Conservation (phyloP, 2,113 vertebrate genomes). For the Rana temporaria region DNA sequence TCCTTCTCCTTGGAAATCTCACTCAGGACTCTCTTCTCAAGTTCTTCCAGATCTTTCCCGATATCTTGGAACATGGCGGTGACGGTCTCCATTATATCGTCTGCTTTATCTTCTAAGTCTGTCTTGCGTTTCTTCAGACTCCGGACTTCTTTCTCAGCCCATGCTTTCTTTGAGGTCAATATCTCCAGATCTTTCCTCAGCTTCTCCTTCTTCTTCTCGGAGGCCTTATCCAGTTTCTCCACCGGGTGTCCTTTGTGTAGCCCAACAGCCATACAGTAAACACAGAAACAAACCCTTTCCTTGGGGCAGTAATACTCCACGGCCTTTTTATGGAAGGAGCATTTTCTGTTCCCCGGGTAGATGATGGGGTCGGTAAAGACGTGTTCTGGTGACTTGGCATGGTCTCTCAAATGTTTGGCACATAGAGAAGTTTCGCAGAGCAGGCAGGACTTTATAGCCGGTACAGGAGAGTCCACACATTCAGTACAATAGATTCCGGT, state of each 20-base stretch:
- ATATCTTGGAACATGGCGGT: not conserved
- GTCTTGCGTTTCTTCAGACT: not conserved
- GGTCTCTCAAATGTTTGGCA: not conserved
- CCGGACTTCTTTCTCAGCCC: not conserved
- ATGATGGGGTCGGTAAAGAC: not conserved
- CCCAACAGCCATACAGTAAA: not conserved
- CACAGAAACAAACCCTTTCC: not conserved
- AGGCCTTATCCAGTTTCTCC: not conserved
- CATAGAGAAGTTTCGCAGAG: conserved; percentile 19
- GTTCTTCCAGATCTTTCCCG: not conserved
- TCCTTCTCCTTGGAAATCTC: conserved; percentile 16
- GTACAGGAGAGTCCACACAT: not conserved
- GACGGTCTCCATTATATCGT: not conserved
- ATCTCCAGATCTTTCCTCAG: not conserved
- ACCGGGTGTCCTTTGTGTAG: not conserved
- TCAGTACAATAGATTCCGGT: not conserved
- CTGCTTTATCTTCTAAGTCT: not conserved
- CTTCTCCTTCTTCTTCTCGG: not conserved
- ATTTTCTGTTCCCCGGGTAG: not conserved
- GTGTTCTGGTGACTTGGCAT: not conserved
- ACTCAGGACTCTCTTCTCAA: not conserved
- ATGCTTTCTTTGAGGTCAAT: not conserved
- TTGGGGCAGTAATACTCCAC: not conserved
- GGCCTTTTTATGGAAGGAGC: not conserved
- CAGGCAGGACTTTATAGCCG: not conserved